phyloP scores from a whole-genome alignment of 1,140 invertebrate genomes.

The Acromyrmex charruanus region DNA sequence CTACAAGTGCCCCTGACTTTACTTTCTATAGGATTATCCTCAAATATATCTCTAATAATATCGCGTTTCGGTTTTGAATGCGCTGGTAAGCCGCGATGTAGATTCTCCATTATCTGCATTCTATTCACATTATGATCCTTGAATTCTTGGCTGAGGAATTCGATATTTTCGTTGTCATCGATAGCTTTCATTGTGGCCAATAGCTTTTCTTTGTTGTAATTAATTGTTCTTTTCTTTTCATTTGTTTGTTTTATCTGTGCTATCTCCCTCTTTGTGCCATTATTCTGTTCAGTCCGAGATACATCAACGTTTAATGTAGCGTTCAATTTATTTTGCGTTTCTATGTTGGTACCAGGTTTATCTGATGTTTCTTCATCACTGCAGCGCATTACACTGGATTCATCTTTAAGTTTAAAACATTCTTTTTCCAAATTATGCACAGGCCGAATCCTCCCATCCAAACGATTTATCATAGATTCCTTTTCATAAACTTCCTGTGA shows the following conservation, averaged over 20 bases:
- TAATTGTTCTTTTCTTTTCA: slow-evolving; percentile 79
- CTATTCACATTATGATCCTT: slow-evolving; percentile 70
- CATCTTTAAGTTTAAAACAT: not conserved
- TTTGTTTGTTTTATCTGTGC: slow-evolving; percentile 16
- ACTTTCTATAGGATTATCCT: slow-evolving; percentile 62
- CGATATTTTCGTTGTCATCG: slow-evolving; percentile 88
- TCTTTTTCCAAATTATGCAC: slow-evolving; percentile 12
- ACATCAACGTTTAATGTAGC: slow-evolving; percentile 2
- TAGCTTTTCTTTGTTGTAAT: slow-evolving; percentile 88
- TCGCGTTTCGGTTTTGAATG: slow-evolving; percentile 80
- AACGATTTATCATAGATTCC: not conserved
- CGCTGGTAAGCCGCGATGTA: slow-evolving; percentile 82
- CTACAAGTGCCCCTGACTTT: slow-evolving; percentile 58
- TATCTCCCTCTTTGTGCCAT: slow-evolving; percentile 61
- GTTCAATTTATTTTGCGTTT: slow-evolving; percentile 65
- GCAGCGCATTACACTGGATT: not conserved
- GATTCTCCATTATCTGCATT: slow-evolving; percentile 83
- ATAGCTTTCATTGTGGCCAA: slow-evolving; percentile 89
- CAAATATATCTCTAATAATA: slow-evolving; percentile 84
- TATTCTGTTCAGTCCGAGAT: slow-evolving; percentile 33
- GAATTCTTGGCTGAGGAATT: slow-evolving; percentile 83
- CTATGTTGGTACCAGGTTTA: slow-evolving; percentile 13
- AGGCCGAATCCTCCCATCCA: not conserved
- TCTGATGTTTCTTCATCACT: slow-evolving; percentile 14
- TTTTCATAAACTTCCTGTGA: not conserved